Base-by-base conservation (phyloP, 2,113 vertebrate genomes). In the Setophaga kirtlandii region DNA sequence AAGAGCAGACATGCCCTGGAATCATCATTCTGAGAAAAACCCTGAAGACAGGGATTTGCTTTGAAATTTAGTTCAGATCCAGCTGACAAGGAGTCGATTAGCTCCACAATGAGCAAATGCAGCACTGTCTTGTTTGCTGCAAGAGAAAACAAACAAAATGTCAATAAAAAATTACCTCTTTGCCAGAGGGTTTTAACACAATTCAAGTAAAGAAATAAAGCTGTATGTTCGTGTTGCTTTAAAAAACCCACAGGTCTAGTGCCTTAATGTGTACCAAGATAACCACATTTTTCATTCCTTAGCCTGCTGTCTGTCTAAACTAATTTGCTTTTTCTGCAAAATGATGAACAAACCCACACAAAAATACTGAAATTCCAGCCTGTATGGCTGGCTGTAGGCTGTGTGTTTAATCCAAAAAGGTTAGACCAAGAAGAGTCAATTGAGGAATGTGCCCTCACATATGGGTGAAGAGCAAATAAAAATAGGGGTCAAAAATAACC, bases 21-120 rank as follows among this genome's bases (percentile, higher is more conserved):
- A 89, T 92, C 49, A 2, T 92, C 83, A 69, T 92, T 52, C 76
- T 0, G 6, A 92, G 83, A 89, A 94, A 94, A 96, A 87, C 83
- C 92, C 90, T 60, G 41, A 82, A 93, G 94, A 90, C 30, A 23
- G 70, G 94, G 92, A 92, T 96, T 95, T 94, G 83, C 90, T 90
- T 89, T 2, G 27, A 95, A 96, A 92, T 93, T 87, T 89, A 95
- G 83, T 87, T 93, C 90, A 96, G 88, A 96, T 95, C 77, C 83
- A 93, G 86, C 46, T 95, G 96, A 97, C 96, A 96, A 95, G 86
- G 92, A 95, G 96, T 96, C 77, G 88, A 96, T 97, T 92, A 94
- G 69, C 88, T 97, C 76, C 83, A 46, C 92, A 89, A 86, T 90
- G 93, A 94, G 86, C 86, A 93, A 96, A 97, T 93, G 96, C 95